A percentile compares a stretch with the other conserved stretches of the same genome.
phyloP scores from a whole-genome alignment of 1,140 invertebrate genomes.

The Calliphora vicina region DNA sequence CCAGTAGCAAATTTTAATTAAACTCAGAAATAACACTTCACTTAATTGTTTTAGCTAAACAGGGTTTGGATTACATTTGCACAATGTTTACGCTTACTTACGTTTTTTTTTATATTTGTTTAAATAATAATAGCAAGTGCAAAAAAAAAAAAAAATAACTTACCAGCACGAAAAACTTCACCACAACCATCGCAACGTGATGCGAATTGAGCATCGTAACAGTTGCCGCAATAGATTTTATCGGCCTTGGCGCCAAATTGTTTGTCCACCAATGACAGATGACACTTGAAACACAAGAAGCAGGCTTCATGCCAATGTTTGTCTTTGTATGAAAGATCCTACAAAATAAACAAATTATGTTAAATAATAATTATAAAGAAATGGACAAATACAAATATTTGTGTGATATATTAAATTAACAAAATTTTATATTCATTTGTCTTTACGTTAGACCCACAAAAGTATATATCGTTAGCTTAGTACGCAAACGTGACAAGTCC shows the following conservation, averaged over 20 bases:
- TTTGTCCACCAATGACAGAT: constrained; percentile 97
- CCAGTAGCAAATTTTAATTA: not conserved
- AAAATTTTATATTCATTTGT: too few species aligned
- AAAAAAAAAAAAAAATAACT: constrained; percentile 59
- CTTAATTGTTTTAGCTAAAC: not conserved
- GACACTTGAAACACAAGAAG: constrained; percentile 98
- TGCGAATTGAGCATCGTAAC: constrained; percentile 98
- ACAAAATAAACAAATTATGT: constrained; percentile 41
- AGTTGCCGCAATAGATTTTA: constrained; percentile 99
- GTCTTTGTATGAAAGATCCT: constrained; percentile 99
- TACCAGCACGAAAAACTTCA: constrained; percentile 98
- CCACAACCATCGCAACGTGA: constrained; percentile 98
- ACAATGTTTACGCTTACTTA: not conserved
- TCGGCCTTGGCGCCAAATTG: constrained; percentile 98
- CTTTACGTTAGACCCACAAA: too few species aligned
- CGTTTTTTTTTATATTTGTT: too few species aligned
- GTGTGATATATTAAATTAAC: too few species aligned
- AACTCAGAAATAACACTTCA: not conserved
- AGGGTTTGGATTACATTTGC: not conserved
- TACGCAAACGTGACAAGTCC: too few species aligned
- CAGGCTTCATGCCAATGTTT: constrained; percentile 99
- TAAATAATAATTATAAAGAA: too few species aligned
- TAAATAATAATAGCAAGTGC: too few species aligned
- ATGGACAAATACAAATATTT: too few species aligned
- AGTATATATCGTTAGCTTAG: too few species aligned